A percentile compares a stretch with the other conserved stretches of the same genome.
phyloP scores from a whole-genome alignment of 2,113 vertebrate genomes.

The Leucopternis melanops region DNA sequence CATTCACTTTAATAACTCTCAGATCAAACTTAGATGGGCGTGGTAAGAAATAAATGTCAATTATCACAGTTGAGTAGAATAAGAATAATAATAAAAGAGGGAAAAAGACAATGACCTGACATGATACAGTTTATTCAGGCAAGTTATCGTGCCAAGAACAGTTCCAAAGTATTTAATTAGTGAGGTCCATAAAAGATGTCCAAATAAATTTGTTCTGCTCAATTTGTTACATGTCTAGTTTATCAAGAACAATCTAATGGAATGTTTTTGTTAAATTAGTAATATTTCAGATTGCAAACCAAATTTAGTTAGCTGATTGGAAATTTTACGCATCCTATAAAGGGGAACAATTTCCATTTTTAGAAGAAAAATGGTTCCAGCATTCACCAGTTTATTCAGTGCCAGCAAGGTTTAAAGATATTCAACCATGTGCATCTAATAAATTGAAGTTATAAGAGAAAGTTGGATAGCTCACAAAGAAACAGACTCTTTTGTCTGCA shows the following conservation, averaged over 20 bases:
- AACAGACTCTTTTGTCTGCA: not conserved
- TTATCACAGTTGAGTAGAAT: not conserved
- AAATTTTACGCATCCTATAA: not conserved
- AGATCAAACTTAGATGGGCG: not conserved
- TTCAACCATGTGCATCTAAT: not conserved
- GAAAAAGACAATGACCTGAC: not conserved
- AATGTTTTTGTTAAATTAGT: not conserved
- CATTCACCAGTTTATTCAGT: not conserved
- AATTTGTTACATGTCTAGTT: not conserved
- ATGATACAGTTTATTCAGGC: not conserved
- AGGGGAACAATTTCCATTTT: not conserved
- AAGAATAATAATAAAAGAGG: not conserved
- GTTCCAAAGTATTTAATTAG: not conserved
- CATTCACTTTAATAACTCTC: not conserved
- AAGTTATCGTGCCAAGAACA: not conserved
- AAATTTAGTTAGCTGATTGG: not conserved
- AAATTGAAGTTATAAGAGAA: not conserved
- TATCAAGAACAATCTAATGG: not conserved
- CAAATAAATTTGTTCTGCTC: not conserved
- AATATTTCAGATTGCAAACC: not conserved
- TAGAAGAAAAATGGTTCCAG: not conserved
- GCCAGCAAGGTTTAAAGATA: not conserved
- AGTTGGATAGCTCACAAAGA: not conserved
- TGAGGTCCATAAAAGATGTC: not conserved
- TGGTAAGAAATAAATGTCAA: not conserved